A percentile compares a stretch with the other conserved stretches of the same genome.
Evolutionary conservation across 2,113 vertebrate species (phyloP).

Genomic region (Zingel zingel): DNA sequence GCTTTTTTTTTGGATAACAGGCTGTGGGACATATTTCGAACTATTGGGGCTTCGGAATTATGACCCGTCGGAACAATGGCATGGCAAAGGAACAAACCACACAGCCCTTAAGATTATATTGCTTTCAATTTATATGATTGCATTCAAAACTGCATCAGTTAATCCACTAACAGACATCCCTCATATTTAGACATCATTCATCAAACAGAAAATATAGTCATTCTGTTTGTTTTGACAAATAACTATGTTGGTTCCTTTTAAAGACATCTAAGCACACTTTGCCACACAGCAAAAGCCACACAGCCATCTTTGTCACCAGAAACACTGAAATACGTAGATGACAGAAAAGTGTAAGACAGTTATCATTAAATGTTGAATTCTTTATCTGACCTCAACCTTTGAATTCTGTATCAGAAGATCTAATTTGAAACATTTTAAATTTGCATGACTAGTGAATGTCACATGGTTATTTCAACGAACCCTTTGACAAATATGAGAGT

Average conservation of each 20-base stretch:
- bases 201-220: neutral
- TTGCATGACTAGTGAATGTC: neutral
- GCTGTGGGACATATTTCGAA: too few species aligned
- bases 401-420: neutral
- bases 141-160: neutral
- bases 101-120: neutral
- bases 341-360: neutral
- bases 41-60: too few species aligned
- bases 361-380: neutral
- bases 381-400: neutral
- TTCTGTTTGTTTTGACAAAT: slow-evolving; percentile 10
- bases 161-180: neutral
- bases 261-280: neutral
- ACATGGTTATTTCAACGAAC: neutral
- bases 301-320: neutral
- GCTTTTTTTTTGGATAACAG: too few species aligned
- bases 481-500: neutral
- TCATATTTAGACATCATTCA: slow-evolving; percentile 1
- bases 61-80: too few species aligned
- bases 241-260: neutral
- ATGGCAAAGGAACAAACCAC: too few species aligned
- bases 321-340: neutral
- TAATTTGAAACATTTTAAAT: neutral
- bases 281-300: neutral
- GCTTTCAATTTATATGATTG: neutral